These are phyloP conservation scores for Physeter macrocephalus DNA, from an alignment of 2,113 vertebrate genomes.

Conservation along the genomic window DNA sequence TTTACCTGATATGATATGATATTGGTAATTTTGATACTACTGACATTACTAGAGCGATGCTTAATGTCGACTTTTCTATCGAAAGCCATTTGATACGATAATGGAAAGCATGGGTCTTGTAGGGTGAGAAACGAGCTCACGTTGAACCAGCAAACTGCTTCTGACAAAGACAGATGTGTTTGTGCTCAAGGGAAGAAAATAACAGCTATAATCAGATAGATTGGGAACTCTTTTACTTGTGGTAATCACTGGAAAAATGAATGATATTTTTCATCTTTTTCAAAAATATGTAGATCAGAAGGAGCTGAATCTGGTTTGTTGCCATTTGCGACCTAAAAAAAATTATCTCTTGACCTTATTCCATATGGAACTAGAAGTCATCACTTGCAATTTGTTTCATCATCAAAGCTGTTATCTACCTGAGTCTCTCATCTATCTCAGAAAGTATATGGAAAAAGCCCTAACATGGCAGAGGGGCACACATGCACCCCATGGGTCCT, in stretches of 20 bases:
- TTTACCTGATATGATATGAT: neutral
- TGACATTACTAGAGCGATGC: neutral
- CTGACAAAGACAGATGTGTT: neutral
- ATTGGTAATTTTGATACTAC: neutral
- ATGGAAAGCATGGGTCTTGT: neutral
- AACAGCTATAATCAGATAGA: neutral
- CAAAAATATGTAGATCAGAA: neutral
- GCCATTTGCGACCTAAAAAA: neutral
- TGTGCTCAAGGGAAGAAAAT: neutral
- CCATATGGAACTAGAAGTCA: neutral
- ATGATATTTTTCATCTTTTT: conserved; percentile 13
- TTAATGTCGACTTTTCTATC: neutral
- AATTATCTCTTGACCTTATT: neutral
- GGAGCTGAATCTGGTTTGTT: neutral
- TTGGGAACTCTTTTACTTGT: neutral
- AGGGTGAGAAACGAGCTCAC: neutral
- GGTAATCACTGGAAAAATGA: neutral
- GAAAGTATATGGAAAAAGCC: neutral
- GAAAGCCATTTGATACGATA: neutral
- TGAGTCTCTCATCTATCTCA: neutral
- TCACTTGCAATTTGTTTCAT: neutral
- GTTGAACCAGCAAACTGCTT: neutral
- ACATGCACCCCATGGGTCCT: neutral
- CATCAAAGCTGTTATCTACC: neutral
- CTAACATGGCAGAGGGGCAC: neutral